Evolutionary conservation across 2,113 vertebrate species (phyloP).

Genomic region (Leuciscus idus): DNA sequence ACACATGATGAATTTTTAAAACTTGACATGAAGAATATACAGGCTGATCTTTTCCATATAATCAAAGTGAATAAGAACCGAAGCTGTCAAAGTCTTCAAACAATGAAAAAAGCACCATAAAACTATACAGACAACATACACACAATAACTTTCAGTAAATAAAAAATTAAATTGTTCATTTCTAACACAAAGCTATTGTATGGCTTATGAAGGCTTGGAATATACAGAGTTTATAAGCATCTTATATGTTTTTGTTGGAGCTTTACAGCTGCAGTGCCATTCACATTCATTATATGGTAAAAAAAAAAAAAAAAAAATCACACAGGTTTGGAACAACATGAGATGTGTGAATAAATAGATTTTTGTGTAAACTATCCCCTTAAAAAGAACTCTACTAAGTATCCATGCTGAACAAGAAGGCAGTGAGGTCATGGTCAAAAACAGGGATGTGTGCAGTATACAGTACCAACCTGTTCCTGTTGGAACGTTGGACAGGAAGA

Average conservation of each 20-base stretch:
- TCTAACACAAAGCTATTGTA: too few species aligned
- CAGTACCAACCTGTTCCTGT: slow-evolving; percentile 53
- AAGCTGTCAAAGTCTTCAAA: background rate
- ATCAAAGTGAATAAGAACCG: background rate
- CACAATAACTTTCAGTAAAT: background rate
- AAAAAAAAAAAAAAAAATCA: too few species aligned
- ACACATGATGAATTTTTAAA: background rate
- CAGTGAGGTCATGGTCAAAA: slow-evolving; percentile 37
- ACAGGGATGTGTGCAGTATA: slow-evolving; percentile 20
- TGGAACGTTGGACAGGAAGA: slow-evolving; percentile 55
- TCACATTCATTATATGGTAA: background rate
- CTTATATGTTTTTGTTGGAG: background rate
- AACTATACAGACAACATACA: background rate
- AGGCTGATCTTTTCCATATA: background rate
- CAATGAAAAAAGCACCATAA: background rate
- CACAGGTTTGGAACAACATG: background rate
- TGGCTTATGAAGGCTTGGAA: background rate
- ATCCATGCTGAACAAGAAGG: background rate
- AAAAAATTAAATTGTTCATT: background rate
- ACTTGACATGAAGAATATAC: background rate
- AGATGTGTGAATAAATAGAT: background rate
- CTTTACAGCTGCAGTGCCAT: background rate
- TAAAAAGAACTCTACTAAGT: background rate
- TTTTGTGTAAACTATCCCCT: background rate
- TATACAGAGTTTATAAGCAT: background rate